A percentile compares a stretch with the other conserved stretches of the same genome.
Evolutionary conservation across 2,797 vertebrate genomes (phyloP).

Genomic region (Cossypha polioptera): DNA sequence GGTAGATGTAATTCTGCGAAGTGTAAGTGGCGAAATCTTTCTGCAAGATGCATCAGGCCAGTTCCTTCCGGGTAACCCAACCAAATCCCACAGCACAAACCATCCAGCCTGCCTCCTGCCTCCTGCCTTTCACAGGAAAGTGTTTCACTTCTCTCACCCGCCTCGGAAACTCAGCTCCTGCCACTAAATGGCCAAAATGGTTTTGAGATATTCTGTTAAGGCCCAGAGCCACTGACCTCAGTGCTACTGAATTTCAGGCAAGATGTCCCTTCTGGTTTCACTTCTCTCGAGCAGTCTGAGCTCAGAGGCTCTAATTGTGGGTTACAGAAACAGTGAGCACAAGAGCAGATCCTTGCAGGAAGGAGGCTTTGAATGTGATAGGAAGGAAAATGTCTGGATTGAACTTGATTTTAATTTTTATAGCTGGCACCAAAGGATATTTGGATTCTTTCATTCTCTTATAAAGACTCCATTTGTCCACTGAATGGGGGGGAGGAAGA

Average conservation of each 20-base stretch:
- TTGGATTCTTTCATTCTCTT: background rate
- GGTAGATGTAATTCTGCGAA: constrained; percentile 50
- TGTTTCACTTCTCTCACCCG: background rate
- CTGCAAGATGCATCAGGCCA: background rate
- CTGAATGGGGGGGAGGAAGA: background rate
- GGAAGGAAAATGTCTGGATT: background rate
- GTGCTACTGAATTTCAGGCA: constrained; percentile 15
- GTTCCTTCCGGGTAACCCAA: background rate
- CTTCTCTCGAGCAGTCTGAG: constrained; percentile 13
- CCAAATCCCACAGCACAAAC: constrained; percentile 28
- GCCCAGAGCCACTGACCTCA: constrained; percentile 11
- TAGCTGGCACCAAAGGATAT: background rate
- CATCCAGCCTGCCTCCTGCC: background rate
- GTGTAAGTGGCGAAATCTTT: constrained; percentile 3
- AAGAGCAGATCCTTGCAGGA: background rate
- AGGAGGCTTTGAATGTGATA: background rate
- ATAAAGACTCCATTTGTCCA: constrained; percentile 6
- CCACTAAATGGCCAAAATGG: background rate
- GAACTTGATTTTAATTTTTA: background rate
- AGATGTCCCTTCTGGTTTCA: constrained; percentile 41
- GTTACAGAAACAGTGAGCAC: constrained; percentile 29
- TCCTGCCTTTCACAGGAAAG: background rate
- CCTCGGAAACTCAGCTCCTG: constrained; percentile 5
- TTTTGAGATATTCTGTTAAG: background rate
- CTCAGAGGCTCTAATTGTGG: constrained; percentile 35